Percentiles rank a stretch among this genome's conserved stretches.
Evolutionary conservation across 2,113 vertebrate genomes (phyloP).

Genomic region (Rattus rattus): DNA sequence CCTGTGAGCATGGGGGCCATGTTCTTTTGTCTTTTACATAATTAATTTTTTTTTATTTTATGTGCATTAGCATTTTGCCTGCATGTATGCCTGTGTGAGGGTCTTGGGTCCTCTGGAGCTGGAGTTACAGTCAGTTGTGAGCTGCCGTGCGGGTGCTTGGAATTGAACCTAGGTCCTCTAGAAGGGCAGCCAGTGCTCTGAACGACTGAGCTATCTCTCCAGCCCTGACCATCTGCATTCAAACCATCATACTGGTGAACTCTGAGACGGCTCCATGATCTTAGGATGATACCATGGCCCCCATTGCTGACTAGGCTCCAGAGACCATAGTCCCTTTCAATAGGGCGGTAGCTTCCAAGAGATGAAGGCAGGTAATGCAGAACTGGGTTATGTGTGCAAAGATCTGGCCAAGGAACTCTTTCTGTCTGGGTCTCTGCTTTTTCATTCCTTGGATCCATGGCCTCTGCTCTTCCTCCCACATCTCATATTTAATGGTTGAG

Average conservation of each 20-base stretch:
- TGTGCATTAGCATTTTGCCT: neutral
- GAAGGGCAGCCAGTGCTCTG: neutral
- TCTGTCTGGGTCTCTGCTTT: neutral
- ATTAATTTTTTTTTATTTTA: neutral
- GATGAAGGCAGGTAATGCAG: neutral
- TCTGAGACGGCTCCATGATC: neutral
- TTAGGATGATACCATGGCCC: neutral
- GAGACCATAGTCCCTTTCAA: too few species aligned
- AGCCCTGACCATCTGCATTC: neutral
- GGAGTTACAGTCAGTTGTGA: neutral
- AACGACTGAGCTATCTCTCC: neutral
- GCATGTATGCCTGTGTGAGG: neutral
- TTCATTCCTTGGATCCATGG: neutral
- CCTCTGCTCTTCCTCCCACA: neutral
- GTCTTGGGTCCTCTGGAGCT: neutral
- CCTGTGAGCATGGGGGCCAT: neutral
- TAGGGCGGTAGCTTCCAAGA: neutral
- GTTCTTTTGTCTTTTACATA: neutral
- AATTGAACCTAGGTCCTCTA: neutral
- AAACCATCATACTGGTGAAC: neutral
- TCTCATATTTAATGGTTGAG: neutral
- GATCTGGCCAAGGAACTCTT: too few species aligned
- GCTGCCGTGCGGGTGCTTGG: neutral
- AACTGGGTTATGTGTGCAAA: too few species aligned
- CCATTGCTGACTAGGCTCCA: rapidly evolving